Evolutionary conservation across 2,797 vertebrate species (phyloP).

Genomic region (Pampus argenteus): DNA sequence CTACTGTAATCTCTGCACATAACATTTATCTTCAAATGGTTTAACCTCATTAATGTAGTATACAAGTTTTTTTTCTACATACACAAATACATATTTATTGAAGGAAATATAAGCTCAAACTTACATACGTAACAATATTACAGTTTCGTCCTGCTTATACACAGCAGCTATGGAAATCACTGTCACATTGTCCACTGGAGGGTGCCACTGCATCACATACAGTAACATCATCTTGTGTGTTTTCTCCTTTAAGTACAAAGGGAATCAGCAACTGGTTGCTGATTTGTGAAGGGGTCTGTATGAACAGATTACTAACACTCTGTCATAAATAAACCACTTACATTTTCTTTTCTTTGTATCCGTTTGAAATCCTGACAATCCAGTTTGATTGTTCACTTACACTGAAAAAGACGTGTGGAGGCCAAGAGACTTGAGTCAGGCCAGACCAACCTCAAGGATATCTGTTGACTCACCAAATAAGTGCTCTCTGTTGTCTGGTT

Average conservation of each 20-base stretch:
- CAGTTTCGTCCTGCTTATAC: background rate
- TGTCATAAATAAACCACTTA: background rate
- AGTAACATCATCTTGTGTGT: fast-evolving
- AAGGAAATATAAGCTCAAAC: slow-evolving; percentile 1
- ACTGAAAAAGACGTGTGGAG: too few relatives aligned
- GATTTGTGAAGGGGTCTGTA: background rate
- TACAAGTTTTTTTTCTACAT: background rate
- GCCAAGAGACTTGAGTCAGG: too few relatives aligned
- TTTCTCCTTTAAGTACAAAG: slow-evolving; percentile 12
- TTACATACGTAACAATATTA: background rate
- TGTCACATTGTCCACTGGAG: slow-evolving; percentile 54
- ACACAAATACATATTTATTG: background rate
- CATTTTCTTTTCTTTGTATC: too few relatives aligned
- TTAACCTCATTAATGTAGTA: background rate
- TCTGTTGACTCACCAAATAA: too few relatives aligned
- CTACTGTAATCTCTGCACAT: fast-evolving
- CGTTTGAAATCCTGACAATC: too few relatives aligned
- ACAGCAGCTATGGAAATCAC: background rate
- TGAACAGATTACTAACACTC: slow-evolving; percentile 3
- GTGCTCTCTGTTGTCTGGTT: too few relatives aligned
- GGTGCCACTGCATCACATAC: slow-evolving; percentile 37
- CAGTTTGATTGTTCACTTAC: too few relatives aligned
- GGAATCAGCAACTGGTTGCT: background rate
- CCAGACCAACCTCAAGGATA: too few relatives aligned
- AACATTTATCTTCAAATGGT: background rate